phyloP scores from a whole-genome alignment of 2,797 vertebrate genomes.

The Lepidocolaptes lacrymiger region DNA sequence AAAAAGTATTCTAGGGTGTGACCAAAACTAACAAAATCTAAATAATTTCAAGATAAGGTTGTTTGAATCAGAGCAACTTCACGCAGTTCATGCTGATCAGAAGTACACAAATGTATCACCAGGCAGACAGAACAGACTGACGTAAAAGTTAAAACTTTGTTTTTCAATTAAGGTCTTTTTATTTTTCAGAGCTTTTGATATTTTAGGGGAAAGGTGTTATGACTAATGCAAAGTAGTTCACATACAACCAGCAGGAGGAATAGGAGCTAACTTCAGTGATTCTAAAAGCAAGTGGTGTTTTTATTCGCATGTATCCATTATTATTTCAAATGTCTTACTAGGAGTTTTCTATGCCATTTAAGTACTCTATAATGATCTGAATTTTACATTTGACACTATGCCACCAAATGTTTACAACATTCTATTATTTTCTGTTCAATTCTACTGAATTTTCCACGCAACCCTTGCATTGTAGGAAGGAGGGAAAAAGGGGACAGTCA shows the following conservation, averaged over 20 bases:
- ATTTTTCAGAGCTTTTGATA: background rate
- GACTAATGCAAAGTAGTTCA: background rate
- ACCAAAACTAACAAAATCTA: slow-evolving; percentile 41
- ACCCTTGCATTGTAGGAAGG: background rate
- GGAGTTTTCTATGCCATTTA: background rate
- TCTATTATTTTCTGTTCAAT: background rate
- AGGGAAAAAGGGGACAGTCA: background rate
- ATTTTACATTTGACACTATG: background rate
- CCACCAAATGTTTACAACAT: background rate
- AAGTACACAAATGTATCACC: background rate
- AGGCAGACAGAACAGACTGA: background rate
- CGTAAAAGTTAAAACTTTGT: background rate
- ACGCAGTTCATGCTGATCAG: background rate
- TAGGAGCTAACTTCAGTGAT: background rate
- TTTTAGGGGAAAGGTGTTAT: background rate
- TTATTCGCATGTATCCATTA: background rate
- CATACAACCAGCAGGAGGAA: background rate
- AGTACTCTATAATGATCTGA: background rate
- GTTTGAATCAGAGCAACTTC: background rate
- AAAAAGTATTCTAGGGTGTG: background rate
- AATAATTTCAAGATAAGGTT: slow-evolving; percentile 42
- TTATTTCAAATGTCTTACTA: background rate
- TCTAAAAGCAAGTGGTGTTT: background rate
- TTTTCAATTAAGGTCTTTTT: background rate
- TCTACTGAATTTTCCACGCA: background rate